phyloP scores from a whole-genome alignment of 2,888 invertebrate genomes.

The Lasioglossum zephyrum region DNA sequence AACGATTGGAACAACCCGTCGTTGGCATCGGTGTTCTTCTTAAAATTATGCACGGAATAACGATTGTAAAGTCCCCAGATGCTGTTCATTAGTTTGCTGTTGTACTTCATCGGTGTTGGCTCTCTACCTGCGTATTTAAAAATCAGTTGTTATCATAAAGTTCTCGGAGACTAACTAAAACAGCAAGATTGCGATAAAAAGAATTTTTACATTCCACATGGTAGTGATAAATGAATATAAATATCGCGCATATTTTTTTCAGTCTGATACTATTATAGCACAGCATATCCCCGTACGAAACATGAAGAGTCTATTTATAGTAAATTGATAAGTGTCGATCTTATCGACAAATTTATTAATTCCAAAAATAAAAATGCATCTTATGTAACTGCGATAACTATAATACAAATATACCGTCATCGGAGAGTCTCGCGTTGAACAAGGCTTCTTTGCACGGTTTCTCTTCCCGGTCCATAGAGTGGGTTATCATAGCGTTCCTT shows the following conservation, averaged over 20 bases:
- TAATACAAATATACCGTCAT: conserved; percentile 58
- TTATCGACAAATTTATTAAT: no score
- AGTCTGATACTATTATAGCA: not conserved
- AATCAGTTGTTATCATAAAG: not conserved
- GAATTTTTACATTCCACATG: not conserved
- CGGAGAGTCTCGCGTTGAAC: conserved; percentile 59
- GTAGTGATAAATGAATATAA: no score
- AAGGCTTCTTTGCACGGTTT: conserved; percentile 56
- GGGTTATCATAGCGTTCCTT: conserved; percentile 67
- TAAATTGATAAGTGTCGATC: not conserved
- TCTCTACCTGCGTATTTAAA: conserved; percentile 85
- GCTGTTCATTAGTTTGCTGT: conserved; percentile 94
- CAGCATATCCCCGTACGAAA: not conserved
- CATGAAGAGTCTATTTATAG: not conserved
- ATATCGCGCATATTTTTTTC: not conserved
- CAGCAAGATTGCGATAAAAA: not conserved
- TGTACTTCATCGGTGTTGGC: conserved; percentile 91
- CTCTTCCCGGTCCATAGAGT: conserved; percentile 37
- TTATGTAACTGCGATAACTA: not conserved
- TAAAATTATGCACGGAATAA: conserved; percentile 94
- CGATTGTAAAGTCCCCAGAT: conserved; percentile 96
- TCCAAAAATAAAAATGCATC: not conserved
- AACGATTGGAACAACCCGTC: conserved; percentile 79
- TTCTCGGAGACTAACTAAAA: not conserved
- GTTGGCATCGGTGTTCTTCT: conserved; percentile 89